Evolutionary conservation across 2,113 vertebrate species (phyloP).

Genomic region (Elachura formosa): DNA sequence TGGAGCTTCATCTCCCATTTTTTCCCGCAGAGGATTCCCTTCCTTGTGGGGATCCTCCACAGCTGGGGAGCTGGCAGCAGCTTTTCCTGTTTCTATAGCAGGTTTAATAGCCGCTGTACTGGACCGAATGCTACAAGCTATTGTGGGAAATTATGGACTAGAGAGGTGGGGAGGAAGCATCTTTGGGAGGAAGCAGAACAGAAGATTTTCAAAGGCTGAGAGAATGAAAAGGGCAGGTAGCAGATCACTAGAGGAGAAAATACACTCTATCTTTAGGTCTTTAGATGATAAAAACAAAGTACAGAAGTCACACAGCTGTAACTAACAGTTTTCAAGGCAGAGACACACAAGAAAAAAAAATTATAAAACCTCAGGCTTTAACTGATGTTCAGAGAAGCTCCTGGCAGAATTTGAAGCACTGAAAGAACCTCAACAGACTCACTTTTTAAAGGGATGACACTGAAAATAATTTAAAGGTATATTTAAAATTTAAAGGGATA

Average conservation of each 20-base stretch:
- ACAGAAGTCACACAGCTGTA: not conserved
- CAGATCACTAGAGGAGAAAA: slow-evolving; percentile 35
- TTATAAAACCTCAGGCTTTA: not conserved
- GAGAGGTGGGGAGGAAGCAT: not conserved
- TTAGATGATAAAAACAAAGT: not conserved
- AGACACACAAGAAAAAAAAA: not conserved
- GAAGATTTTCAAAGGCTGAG: not conserved
- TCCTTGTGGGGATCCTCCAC: accelerated
- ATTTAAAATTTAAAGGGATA: not conserved
- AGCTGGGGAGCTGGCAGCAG: not conserved
- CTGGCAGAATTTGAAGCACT: not conserved
- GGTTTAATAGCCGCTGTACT: not conserved
- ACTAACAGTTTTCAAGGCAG: not conserved
- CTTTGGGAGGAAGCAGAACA: not conserved
- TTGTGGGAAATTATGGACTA: not conserved
- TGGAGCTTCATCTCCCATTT: not conserved
- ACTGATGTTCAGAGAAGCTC: not conserved
- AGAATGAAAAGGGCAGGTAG: not conserved
- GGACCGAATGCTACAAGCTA: not conserved
- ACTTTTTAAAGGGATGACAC: not conserved
- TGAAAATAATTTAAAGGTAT: too few relatives aligned
- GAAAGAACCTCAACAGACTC: not conserved
- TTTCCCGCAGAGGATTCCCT: not conserved
- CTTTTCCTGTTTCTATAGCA: not conserved
- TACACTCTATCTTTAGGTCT: not conserved